Base-by-base conservation (phyloP, 2,797 vertebrate genomes). In the Poeciliopsis presidionis region DNA sequence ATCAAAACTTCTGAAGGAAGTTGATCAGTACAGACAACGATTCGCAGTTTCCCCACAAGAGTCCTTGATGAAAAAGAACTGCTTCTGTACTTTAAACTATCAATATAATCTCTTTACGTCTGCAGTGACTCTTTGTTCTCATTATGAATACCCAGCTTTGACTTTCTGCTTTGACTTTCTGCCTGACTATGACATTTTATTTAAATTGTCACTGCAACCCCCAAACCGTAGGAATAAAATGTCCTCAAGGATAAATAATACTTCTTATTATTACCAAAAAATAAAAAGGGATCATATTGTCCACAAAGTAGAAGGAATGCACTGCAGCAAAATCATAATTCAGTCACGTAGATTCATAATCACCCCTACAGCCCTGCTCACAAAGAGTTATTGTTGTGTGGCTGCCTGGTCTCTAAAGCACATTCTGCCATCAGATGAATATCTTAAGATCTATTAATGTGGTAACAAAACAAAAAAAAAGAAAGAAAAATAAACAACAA, bases 401-500 rank as follows among this genome's bases (percentile, higher is more conserved):
- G 70, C 77, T 74, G 84, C 73, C 78, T 84, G 74, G 83, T 88
- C 81, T 79, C 65, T 78, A 25, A 81, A 84, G 71, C 82, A 84
- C 78, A 84, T 84, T 88, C 57, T 81, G 14, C 74, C 49, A 75
- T 25, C 84, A 87, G 89, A 90, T 86, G 69, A 81, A 85, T 78
- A 87, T 87, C 85, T 86, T 77, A 72, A 71, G 71, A 84, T 80
- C 84, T 51, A 87, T 89, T 87, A 89, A 86, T 74, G 47, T 16
- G 67, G 78, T 84, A 72, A n/a, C n/a, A n/a, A 80, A 84, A 47
- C 5, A 14, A 46, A 16, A 30, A 30, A 16, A 18, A 47, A 7
- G 20, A 2, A 49, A 49, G 2, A 49, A 5, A 39, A 39, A 39
- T 5, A 39, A 80, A 70, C 1, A 83, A 22, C 30, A 39, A 36